Evolutionary conservation across 2,113 vertebrate species (phyloP).

Genomic region (Brienomyrus longianalis): DNA sequence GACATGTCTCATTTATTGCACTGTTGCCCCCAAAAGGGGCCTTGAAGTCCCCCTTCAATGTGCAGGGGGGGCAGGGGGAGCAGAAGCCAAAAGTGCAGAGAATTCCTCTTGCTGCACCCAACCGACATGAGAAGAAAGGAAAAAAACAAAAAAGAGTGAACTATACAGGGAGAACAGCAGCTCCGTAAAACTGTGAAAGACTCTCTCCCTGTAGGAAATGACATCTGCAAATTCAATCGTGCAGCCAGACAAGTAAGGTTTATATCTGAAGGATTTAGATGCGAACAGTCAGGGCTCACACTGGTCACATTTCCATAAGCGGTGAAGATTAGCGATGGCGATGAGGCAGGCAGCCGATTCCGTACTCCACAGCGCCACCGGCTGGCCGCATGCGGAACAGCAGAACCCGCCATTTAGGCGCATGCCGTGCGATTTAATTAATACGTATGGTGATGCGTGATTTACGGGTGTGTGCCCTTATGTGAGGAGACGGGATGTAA

Average conservation of each 20-base stretch:
- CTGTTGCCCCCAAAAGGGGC: slow-evolving; percentile 31
- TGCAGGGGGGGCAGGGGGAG: not conserved
- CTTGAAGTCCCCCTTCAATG: slow-evolving; percentile 11
- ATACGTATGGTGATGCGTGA: not conserved
- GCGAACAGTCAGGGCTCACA: slow-evolving; percentile 18
- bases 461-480: not conserved
- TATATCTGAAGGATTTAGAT: slow-evolving; percentile 18
- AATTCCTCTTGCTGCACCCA: not conserved
- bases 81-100: not conserved
- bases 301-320: slow-evolving; percentile 27
- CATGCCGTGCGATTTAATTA: not conserved
- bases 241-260: slow-evolving; percentile 21
- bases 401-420: not conserved
- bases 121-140: not conserved
- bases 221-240: slow-evolving; percentile 28
- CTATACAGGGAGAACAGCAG: not conserved
- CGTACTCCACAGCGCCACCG: slow-evolving; percentile 37
- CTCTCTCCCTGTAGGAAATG: slow-evolving; percentile 17
- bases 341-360: slow-evolving; percentile 7
- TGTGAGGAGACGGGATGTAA: not conserved
- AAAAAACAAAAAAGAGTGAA: not conserved
- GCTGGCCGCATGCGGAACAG: slow-evolving; percentile 21
- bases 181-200: slow-evolving; percentile 25
- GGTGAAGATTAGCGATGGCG: not conserved
- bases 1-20: slow-evolving; percentile 32